Percentiles rank a stretch among this genome's conserved stretches.
These are phyloP conservation scores for Acropternis orthonyx DNA, from an alignment of 2,797 vertebrate genomes.

Conservation along the genomic window DNA sequence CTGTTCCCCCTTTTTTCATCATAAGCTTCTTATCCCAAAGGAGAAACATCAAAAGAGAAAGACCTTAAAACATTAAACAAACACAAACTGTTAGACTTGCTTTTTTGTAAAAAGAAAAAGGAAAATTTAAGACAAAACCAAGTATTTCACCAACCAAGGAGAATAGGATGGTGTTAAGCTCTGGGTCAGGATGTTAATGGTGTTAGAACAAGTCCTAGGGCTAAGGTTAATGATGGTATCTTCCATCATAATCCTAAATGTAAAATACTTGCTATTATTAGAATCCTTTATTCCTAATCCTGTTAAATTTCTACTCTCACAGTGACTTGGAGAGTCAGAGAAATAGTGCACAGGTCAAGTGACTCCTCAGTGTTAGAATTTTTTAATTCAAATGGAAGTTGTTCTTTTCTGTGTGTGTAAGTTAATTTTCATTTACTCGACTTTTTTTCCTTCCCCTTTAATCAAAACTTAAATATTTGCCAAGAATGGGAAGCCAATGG, in stretches of 20 bases:
- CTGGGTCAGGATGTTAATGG: constrained; percentile 63
- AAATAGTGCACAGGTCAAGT: constrained; percentile 65
- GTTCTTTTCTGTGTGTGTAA: not conserved
- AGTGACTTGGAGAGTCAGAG: constrained; percentile 60
- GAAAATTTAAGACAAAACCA: constrained; percentile 61
- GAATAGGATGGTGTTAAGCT: constrained; percentile 50
- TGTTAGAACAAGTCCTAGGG: constrained; percentile 69
- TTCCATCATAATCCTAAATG: constrained; percentile 72
- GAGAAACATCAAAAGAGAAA: constrained; percentile 56
- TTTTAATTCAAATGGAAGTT: constrained; percentile 58
- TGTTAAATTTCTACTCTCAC: constrained; percentile 69
- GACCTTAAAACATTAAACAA: constrained; percentile 54
- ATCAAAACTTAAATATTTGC: constrained; percentile 69
- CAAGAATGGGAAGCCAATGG: constrained; percentile 6
- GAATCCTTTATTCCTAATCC: constrained; percentile 73
- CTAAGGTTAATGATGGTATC: constrained; percentile 72
- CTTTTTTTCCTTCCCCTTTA: not conserved
- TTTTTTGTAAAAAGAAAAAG: not conserved
- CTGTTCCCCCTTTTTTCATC: not conserved
- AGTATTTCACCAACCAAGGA: constrained; percentile 22
- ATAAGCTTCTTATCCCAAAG: constrained; percentile 57
- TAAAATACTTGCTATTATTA: constrained; percentile 75
- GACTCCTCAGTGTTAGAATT: constrained; percentile 36
- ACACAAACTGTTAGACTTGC: constrained; percentile 37
- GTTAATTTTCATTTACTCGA: constrained; percentile 51